phyloP scores from a whole-genome alignment of 1,140 invertebrate species.

The Luehdorfia chinensis region DNA sequence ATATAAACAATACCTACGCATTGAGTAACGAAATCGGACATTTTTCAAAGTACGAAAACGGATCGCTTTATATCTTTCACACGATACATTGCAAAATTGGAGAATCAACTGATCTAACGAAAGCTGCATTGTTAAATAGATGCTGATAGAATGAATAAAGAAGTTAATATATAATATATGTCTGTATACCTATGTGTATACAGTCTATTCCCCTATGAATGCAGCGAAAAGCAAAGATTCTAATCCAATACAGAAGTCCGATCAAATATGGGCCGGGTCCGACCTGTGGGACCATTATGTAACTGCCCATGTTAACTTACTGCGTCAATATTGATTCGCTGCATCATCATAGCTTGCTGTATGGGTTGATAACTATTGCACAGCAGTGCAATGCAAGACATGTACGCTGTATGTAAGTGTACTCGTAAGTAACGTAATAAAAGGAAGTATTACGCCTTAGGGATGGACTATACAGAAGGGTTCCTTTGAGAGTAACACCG shows the following conservation, averaged over 20 bases:
- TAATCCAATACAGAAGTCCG: conserved; percentile 42
- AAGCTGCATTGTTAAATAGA: no score
- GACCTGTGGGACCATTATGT: conserved; percentile 11
- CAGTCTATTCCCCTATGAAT: conserved; percentile 1
- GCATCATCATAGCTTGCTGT: not conserved
- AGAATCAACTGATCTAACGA: no score
- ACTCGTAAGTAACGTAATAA: conserved; percentile 24
- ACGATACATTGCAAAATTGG: no score
- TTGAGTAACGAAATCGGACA: no score
- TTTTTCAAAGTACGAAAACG: no score
- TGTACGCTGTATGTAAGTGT: conserved; percentile 7
- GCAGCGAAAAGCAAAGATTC: conserved; percentile 25
- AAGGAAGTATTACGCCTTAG: conserved; percentile 18
- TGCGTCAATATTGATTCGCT: conserved; percentile 13
- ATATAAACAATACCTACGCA: not conserved
- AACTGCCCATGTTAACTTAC: conserved; percentile 11
- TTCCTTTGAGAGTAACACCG: not conserved
- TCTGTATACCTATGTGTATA: not conserved
- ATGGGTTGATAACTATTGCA: conserved; percentile 1
- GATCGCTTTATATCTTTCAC: no score
- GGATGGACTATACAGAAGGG: conserved; percentile 20
- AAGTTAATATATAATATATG: no score
- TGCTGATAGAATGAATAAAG: no score
- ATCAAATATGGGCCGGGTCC: conserved; percentile 39
- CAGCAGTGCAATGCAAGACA: conserved; percentile 3